Evolutionary conservation across 2,888 invertebrate species (phyloP), one percentile per base, ranked within the genome.

Genomic region (Artemia sinica): DNA sequence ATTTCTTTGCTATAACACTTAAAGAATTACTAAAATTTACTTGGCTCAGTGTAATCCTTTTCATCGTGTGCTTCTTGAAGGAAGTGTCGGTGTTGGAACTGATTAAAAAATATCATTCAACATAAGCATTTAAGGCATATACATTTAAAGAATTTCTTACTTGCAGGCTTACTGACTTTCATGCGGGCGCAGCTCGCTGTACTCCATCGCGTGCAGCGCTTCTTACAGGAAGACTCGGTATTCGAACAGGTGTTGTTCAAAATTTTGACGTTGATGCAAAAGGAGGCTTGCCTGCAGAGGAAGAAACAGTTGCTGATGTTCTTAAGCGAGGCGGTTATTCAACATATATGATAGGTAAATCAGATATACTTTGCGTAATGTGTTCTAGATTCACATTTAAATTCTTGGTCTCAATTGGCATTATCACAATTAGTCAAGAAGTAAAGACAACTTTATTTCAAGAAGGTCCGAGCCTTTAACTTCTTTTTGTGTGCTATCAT

Each of bases 171-270:
- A 71, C 72, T 48, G 73, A 73, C 68, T 72, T 73, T 66, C 72
- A 73, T 50, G 50, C 72, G 10, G 73, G 69, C 13, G 73, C 72
- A 12, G 71, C 73, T n/a, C 67, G 71, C 14, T 73, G 73, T 48
- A 69, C 73, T 12, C 73, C 72, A 11, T 72, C 70, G 50, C 72
- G 75, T 65, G 74, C 74, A 0, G 72, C 74, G 6, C 70, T 75
- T 10, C 71, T 75, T 14, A 75, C 75, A 12, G 73, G 74, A 1
- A 71, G 74, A 28, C 69, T 73, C 48, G 74, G 74, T 41, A 69
- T 73, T 0, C 70, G 74, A 2, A 74, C 73, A 28, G 75, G 75
- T 12, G 72, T 74, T 12, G 72, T 72, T 28, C 71, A 72, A 10
- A 72, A 72, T 63, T 74, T 74, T 66, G 70, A 66, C 28, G 69